phyloP scores from a whole-genome alignment of 2,797 vertebrate species.

The Chiloscyllium punctatum region DNA sequence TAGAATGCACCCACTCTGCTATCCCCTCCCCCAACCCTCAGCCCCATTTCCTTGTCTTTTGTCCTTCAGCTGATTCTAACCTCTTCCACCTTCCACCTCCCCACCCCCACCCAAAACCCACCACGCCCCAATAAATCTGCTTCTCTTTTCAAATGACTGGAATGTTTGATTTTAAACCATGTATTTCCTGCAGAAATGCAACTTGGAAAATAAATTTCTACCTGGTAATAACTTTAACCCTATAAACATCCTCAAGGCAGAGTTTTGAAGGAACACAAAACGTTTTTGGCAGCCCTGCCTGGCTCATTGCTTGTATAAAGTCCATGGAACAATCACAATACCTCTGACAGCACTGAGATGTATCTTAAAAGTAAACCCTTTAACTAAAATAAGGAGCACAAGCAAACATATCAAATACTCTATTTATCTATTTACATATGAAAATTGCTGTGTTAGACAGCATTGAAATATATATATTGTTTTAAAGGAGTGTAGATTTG shows the following conservation, averaged over 20 bases:
- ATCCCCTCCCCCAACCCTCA: neutral
- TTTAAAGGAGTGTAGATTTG: neutral
- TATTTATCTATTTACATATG: neutral
- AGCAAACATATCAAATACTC: neutral
- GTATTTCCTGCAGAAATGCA: neutral
- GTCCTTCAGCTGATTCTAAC: conserved; percentile 25
- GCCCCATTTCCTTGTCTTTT: conserved; percentile 22
- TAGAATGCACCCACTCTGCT: conserved; percentile 46
- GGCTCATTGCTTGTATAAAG: neutral
- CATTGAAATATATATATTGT: neutral
- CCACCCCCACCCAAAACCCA: neutral
- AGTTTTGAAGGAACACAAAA: neutral
- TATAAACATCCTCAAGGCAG: neutral
- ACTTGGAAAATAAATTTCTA: neutral
- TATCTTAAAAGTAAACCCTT: neutral
- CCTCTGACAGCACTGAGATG: neutral
- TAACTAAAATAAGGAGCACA: too few relatives aligned
- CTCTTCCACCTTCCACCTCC: conserved; percentile 38
- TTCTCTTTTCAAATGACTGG: neutral
- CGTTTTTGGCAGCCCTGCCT: neutral
- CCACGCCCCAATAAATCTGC: conserved; percentile 16
- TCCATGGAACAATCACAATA: neutral
- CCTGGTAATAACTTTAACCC: neutral
- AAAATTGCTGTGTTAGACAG: neutral
- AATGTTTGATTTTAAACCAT: neutral